Base-by-base conservation (phyloP, 1,140 invertebrate genomes). In the Pseudoatta argentina region DNA sequence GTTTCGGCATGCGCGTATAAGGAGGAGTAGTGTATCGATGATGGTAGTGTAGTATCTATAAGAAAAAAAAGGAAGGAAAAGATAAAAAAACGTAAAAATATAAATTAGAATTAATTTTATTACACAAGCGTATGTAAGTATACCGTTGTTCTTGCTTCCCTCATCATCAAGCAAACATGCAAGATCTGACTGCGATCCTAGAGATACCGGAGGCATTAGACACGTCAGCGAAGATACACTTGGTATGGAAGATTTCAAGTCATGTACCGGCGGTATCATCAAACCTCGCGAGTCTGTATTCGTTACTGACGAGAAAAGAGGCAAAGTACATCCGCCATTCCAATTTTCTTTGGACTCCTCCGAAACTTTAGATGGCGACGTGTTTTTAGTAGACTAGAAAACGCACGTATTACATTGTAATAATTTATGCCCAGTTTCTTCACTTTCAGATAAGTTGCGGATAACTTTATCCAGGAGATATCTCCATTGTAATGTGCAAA, bases 281-380 rank as follows among this genome's bases (percentile, higher is more conserved):
- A 91, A 76, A 78, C 85, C 89, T 92, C 86, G 78, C 18, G 91
- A 73, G 27, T 94, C 91, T 48, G 88, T 76, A 71, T 71, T 91
- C 6, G 92, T 81, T 61, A 90, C 82, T 30, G 93, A 79, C n/a
- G 92, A 91, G 57, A 93, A 94, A 21, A 93, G 63, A 24, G 93
- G 91, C 39, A 94, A 85, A 21, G 91, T 81, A 34, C 92, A 89
- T 39, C 30, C 77, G 16, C 93, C 82, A 85, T 93, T 93, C 95
- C 95, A 95, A 86, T 95, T 95, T 87, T 95, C 95, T 75, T 95
- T 95, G 2, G 94, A 93, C 64, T 95, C 95, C 63, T 95, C 94
- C 5, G 93, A 92, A 61, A 93, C 91, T 89, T 95, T 94, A 24
- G 92, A 79, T 14, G 92, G 90, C 21, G 91, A 88, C 48, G 89